phyloP scores from a whole-genome alignment of 2,797 vertebrate genomes.

The Poecilia picta region DNA sequence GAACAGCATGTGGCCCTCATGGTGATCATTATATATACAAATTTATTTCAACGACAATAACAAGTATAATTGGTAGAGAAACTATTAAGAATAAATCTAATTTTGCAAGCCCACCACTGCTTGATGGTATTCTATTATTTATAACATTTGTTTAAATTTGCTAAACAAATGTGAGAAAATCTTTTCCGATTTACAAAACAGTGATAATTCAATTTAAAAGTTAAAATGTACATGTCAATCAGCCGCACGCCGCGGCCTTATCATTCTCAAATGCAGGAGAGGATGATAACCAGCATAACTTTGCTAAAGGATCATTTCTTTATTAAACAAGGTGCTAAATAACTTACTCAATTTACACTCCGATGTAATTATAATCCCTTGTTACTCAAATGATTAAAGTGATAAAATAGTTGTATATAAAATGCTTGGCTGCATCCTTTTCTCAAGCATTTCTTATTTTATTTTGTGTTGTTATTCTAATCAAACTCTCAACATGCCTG shows the following conservation, averaged over 20 bases:
- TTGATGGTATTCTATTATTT: too few species aligned
- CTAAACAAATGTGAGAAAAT: neutral
- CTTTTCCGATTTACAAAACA: neutral
- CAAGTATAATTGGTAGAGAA: neutral
- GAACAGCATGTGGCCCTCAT: constrained; percentile 15
- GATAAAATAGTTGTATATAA: neutral
- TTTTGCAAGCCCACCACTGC: neutral
- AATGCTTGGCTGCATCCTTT: neutral
- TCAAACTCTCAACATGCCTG: too few species aligned
- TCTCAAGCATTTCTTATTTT: too few species aligned
- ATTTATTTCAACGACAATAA: constrained; percentile 31
- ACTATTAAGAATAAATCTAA: neutral
- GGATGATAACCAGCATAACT: neutral
- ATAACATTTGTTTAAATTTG: too few species aligned
- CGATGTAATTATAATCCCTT: neutral
- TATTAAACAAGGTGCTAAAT: neutral
- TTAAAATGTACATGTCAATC: neutral
- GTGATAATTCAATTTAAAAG: too few species aligned
- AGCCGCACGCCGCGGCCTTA: neutral
- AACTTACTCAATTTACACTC: neutral
- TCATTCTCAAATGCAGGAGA: neutral
- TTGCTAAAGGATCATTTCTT: neutral
- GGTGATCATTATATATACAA: constrained; percentile 17
- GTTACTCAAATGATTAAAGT: neutral
- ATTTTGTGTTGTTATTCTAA: too few species aligned